A percentile compares a stretch with the other conserved stretches of the same genome.
These are phyloP conservation scores for Varecia variegata DNA, from an alignment of 2,797 vertebrate genomes.

Conservation along the genomic window DNA sequence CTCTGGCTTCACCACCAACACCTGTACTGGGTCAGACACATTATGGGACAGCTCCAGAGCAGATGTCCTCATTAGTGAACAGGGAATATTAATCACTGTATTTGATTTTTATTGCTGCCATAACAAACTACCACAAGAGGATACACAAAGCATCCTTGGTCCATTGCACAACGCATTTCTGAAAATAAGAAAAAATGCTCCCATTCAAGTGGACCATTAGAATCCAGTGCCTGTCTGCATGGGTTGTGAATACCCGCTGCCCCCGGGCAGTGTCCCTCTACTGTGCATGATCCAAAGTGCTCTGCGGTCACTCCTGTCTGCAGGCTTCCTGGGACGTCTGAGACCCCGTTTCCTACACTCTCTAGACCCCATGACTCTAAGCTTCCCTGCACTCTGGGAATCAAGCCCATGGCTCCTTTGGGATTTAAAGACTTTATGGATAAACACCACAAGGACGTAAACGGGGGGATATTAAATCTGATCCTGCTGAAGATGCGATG, in stretches of 20 bases:
- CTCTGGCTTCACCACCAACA: not conserved
- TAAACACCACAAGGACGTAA: not conserved
- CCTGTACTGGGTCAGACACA: not conserved
- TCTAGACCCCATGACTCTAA: not conserved
- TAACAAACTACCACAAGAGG: not conserved
- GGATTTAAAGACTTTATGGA: not conserved
- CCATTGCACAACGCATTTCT: not conserved
- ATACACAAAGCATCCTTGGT: not conserved
- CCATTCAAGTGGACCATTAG: not conserved
- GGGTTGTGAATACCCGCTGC: not conserved
- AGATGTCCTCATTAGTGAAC: not conserved
- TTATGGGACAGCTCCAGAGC: not conserved
- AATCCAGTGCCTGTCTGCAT: not conserved
- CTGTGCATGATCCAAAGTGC: not conserved
- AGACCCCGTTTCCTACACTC: not conserved
- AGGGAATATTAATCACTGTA: not conserved
- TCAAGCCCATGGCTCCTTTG: not conserved
- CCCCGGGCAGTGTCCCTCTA: not conserved
- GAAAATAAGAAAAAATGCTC: not conserved
- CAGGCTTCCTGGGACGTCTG: not conserved
- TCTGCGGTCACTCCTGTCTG: accelerated
- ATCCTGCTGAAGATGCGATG: not conserved
- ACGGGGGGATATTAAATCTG: too few relatives aligned
- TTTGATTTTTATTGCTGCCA: not conserved
- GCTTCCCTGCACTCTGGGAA: not conserved